Evolutionary conservation across 2,113 vertebrate genomes (phyloP), one percentile per base, ranked within the genome.

Genomic region (Balaeniceps rex): DNA sequence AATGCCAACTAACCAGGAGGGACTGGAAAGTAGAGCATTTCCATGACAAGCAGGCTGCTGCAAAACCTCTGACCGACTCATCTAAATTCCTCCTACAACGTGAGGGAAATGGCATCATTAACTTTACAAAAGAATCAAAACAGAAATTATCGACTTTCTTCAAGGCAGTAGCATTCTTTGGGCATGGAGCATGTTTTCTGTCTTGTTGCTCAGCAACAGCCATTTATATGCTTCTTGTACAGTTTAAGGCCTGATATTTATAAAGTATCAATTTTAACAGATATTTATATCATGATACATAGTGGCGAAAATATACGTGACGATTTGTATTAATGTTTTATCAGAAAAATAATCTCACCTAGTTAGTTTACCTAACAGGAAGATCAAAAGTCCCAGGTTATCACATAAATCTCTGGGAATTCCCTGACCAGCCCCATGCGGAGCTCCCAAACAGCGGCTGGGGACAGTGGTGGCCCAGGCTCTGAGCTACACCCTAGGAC

Each of bases 131-230:
- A 85, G 29, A 78, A 69, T 23, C 40, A 46, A 75, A 87, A 14
- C 26, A 87, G 25, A 74, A 91, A 44, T 12, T 26, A 70, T 0
- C 3, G 1, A 23, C 74, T 77, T 86, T 90, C 79, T 64, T 69
- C 69, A 79, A 85, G 49, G 38, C 31, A 64, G 65, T 14, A 36
- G n/a, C 42, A 60, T n/a, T 79, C 33, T 42, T 80, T 10, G 18
- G 58, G 40, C 22, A 42, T 1, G 17, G 33, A 74, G 36, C 0
- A 0, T 11, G 51, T 83, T 78, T 87, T 63, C 79, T 51, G n/a
- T 15, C 65, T 38, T 26, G 68, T 34, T 91, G 87, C 72, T 84
- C 38, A 84, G 88, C 87, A 92, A 92, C 60, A 74, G 42, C 10
- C 19, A 66, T 75, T 90, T 63, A 61, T 44, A 80, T 34, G 57